Conservation (phyloP, 2,888 invertebrate species). For the Lochmaea capreae region DNA sequence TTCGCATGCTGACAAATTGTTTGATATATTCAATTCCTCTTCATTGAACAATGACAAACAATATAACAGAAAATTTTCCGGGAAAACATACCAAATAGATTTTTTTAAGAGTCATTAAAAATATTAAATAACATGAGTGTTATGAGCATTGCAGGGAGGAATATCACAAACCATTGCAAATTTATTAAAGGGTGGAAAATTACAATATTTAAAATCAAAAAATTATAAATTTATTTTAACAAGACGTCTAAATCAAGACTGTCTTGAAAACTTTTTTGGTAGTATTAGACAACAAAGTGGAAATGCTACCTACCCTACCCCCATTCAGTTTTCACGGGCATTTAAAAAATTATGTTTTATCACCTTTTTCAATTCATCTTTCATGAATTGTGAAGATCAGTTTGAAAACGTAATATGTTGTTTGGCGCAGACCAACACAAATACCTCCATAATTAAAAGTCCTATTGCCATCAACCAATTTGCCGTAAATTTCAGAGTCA, state of each 20-base stretch:
- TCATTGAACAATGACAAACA: slow-evolving; percentile 32
- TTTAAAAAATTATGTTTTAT: slow-evolving; percentile 23
- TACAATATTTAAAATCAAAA: slow-evolving; percentile 10
- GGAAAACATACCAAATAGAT: slow-evolving; percentile 21
- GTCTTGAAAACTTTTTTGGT: slow-evolving; percentile 45
- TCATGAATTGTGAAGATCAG: slow-evolving; percentile 26
- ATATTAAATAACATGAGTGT: slow-evolving; percentile 4
- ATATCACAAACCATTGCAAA: slow-evolving; percentile 6
- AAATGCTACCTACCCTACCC: slow-evolving; percentile 28
- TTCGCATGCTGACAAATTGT: slow-evolving; percentile 37
- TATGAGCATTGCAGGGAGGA: no score
- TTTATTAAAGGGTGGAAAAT: slow-evolving; percentile 25
- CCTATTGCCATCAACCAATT: background rate
- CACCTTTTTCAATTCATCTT: background rate
- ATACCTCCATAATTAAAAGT: background rate
- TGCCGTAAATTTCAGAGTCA: background rate
- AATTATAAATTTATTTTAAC: slow-evolving; percentile 25
- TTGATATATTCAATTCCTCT: slow-evolving; percentile 41
- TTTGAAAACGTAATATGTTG: slow-evolving; percentile 3
- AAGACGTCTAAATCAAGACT: slow-evolving; percentile 31
- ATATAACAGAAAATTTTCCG: slow-evolving; percentile 36
- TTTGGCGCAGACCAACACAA: slow-evolving; percentile 1
- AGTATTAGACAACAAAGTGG: slow-evolving; percentile 21
- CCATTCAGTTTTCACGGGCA: slow-evolving; percentile 21
- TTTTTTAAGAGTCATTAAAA: background rate